Evolutionary conservation across 2,113 vertebrate species (phyloP).

Genomic region (Carlito syrichta): DNA sequence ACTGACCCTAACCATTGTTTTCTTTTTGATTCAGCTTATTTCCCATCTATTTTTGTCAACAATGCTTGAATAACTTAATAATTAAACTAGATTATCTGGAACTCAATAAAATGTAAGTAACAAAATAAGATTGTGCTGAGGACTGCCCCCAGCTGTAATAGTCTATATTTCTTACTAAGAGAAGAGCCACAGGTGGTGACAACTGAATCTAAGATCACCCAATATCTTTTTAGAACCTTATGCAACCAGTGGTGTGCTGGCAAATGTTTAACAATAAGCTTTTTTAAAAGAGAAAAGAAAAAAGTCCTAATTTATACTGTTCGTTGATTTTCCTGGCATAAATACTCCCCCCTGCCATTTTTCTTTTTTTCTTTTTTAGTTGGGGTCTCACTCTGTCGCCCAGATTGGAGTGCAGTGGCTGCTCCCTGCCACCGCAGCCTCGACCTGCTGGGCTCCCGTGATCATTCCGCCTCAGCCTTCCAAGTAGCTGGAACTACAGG

Average conservation of each 20-base stretch:
- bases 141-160: neutral
- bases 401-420: too few species aligned
- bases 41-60: constrained; percentile 25
- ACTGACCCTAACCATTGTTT: neutral
- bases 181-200: neutral
- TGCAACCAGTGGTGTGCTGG: neutral
- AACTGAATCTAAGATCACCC: neutral
- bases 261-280: neutral
- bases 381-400: too few species aligned
- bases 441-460: too few species aligned
- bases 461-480: too few species aligned
- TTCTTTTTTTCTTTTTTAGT: too few species aligned
- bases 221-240: neutral
- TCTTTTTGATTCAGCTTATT: neutral
- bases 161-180: neutral
- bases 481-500: too few species aligned
- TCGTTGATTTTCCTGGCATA: neutral
- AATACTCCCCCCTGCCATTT: neutral
- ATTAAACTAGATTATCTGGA: constrained; percentile 10
- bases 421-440: too few species aligned
- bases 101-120: constrained; percentile 2
- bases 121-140: neutral
- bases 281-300: neutral
- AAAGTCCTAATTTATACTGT: neutral
- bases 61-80: constrained; percentile 41